Conservation (phyloP, 1,140 invertebrate genomes). For the Teleopsis dalmanni region DNA sequence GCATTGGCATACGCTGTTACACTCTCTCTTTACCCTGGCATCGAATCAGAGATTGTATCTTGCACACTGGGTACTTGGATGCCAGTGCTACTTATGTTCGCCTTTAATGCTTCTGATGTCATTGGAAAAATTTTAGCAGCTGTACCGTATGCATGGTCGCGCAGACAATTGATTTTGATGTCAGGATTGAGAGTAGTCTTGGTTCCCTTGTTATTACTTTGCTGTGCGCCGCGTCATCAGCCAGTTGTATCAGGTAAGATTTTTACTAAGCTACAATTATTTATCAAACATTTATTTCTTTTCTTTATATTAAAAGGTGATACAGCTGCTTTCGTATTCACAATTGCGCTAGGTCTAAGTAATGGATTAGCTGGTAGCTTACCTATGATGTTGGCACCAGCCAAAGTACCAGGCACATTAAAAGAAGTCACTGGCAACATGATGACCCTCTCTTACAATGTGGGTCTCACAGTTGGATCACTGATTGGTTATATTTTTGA, state of each 20-base stretch:
- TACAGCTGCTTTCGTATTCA: constrained; percentile 54
- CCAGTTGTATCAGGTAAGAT: constrained; percentile 66
- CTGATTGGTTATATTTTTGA: constrained; percentile 75
- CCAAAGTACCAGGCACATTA: constrained; percentile 68
- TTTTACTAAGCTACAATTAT: too few species aligned
- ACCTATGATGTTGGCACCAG: constrained; percentile 84
- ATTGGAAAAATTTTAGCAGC: constrained; percentile 78
- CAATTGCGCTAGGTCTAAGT: constrained; percentile 68
- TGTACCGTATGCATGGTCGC: constrained; percentile 71
- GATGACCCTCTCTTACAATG: constrained; percentile 84
- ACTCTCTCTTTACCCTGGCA: constrained; percentile 79
- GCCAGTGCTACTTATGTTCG: constrained; percentile 82
- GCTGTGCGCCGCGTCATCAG: constrained; percentile 62
- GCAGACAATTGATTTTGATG: constrained; percentile 62
- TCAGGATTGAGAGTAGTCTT: constrained; percentile 62
- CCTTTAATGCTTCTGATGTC: constrained; percentile 79
- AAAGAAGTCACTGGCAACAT: constrained; percentile 80
- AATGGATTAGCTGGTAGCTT: constrained; percentile 84
- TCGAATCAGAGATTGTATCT: constrained; percentile 78
- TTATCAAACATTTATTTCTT: too few species aligned
- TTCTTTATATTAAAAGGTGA: too few species aligned
- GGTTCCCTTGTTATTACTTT: constrained; percentile 72
- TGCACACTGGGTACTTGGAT: constrained; percentile 79
- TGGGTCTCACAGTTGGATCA: constrained; percentile 74
- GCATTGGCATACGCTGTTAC: constrained; percentile 81